These are phyloP conservation scores for Baccha elongata DNA, from an alignment of 2,888 invertebrate genomes.

Conservation along the genomic window DNA sequence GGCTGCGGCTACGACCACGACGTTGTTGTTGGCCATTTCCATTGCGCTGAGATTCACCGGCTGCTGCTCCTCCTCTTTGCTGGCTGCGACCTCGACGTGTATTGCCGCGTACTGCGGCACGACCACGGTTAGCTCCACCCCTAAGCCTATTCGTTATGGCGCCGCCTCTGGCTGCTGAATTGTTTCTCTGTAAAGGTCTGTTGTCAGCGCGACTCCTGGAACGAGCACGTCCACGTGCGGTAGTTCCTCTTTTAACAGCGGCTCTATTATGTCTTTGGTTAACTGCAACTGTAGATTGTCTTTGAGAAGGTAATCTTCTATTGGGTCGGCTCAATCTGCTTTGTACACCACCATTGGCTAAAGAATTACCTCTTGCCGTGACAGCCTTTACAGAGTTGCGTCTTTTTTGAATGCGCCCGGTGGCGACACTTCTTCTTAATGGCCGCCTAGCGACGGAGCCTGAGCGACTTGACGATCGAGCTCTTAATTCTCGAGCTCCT, in stretches of 20 bases:
- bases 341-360: slow-evolving; percentile 28
- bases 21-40: slow-evolving; percentile 76
- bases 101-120: slow-evolving; percentile 51
- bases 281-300: slow-evolving; percentile 12
- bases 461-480: slow-evolving; percentile 61
- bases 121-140: slow-evolving; percentile 45
- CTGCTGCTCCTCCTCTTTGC: slow-evolving; percentile 75
- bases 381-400: slow-evolving; percentile 74
- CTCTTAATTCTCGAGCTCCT: slow-evolving; percentile 73
- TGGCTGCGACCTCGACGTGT: slow-evolving; percentile 78
- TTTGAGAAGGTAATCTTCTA: slow-evolving; percentile 76
- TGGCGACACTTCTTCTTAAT: slow-evolving; percentile 76
- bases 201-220: slow-evolving; percentile 73
- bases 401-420: slow-evolving; percentile 79
- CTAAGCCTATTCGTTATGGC: slow-evolving; percentile 19
- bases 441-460: slow-evolving; percentile 67
- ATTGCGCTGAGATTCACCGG: slow-evolving; percentile 67
- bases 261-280: slow-evolving; percentile 46
- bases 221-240: slow-evolving; percentile 76
- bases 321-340: slow-evolving; percentile 74
- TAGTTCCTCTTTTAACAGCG: slow-evolving; percentile 75
- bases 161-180: slow-evolving; percentile 23
- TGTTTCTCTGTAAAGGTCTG: slow-evolving; percentile 42
- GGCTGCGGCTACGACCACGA: slow-evolving; percentile 80
- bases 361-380: slow-evolving; percentile 31